Conservation (phyloP, 1,140 invertebrate species). For the Sycobia sp. region DNA sequence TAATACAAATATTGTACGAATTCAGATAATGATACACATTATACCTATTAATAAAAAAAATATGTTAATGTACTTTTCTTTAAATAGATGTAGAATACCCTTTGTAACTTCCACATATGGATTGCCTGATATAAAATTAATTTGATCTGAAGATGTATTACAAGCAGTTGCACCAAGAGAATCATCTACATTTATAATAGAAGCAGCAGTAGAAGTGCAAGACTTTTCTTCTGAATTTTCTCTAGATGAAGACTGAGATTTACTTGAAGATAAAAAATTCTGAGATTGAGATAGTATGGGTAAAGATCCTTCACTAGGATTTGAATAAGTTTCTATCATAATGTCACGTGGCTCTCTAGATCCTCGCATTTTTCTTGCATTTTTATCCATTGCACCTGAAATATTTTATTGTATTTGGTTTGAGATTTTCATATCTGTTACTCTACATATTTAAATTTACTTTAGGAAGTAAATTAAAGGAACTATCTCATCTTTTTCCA, state of each 20-base stretch:
- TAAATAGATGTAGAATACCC: slow-evolving; percentile 94
- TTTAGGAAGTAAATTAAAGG: too few species aligned
- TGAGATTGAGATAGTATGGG: slow-evolving; percentile 41
- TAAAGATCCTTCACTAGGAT: slow-evolving; percentile 56
- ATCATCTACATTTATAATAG: slow-evolving; percentile 55
- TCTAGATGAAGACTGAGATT: slow-evolving; percentile 48
- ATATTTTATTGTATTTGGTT: neutral
- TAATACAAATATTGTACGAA: slow-evolving; percentile 6
- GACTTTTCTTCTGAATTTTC: slow-evolving; percentile 57
- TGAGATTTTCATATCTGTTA: neutral
- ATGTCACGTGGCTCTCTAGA: slow-evolving; percentile 67
- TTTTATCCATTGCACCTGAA: slow-evolving; percentile 46
- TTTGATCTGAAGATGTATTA: slow-evolving; percentile 63
- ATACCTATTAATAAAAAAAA: slow-evolving; percentile 13
- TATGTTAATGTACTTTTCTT: slow-evolving; percentile 77
- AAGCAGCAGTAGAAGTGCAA: slow-evolving; percentile 50
- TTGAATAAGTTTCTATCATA: slow-evolving; percentile 70
- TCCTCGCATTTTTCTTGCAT: slow-evolving; percentile 62
- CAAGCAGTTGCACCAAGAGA: slow-evolving; percentile 44
- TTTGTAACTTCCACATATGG: slow-evolving; percentile 95
- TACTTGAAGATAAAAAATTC: slow-evolving; percentile 46
- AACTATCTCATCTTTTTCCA: too few species aligned
- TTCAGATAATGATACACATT: too few species aligned
- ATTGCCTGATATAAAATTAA: slow-evolving; percentile 94
- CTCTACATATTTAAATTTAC: too few species aligned